Conservation (phyloP, 1,140 invertebrate genomes). For the Sitophilus oryzae region DNA sequence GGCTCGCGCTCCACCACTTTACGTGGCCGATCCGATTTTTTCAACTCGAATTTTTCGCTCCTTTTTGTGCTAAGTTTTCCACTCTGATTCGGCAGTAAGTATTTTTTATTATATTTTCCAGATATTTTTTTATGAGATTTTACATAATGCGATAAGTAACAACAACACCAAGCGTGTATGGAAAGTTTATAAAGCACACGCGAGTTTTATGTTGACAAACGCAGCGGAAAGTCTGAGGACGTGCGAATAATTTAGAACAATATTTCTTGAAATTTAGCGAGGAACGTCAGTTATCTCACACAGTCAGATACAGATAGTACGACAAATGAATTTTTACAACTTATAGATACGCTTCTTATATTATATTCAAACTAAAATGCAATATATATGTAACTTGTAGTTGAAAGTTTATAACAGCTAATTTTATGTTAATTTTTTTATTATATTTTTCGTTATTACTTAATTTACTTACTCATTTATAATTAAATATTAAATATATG, state of each 20-base stretch:
- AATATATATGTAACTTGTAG: too few species aligned
- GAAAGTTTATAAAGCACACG: slow-evolving; percentile 7
- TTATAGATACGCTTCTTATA: too few species aligned
- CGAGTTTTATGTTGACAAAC: slow-evolving; percentile 3
- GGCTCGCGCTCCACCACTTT: slow-evolving; percentile 20
- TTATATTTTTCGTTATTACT: too few species aligned
- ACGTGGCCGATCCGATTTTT: slow-evolving; percentile 16
- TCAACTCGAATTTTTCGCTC: slow-evolving; percentile 18
- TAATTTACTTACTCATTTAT: too few species aligned
- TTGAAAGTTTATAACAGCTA: too few species aligned
- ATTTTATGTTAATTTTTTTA: too few species aligned
- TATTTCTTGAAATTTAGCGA: not conserved
- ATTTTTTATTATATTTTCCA: not conserved
- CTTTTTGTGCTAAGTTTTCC: slow-evolving; percentile 9
- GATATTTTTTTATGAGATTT: not conserved
- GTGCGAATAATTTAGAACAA: not conserved
- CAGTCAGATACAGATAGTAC: too few species aligned
- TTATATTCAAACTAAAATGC: too few species aligned
- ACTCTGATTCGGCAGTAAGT: not conserved
- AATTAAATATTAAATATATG: too few species aligned
- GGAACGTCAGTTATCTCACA: not conserved
- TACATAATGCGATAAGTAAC: too few species aligned
- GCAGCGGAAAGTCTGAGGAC: not conserved
- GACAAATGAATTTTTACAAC: too few species aligned
- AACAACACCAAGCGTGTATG: slow-evolving; percentile 16